A percentile compares a stretch with the other conserved stretches of the same genome.
phyloP scores from a whole-genome alignment of 2,113 vertebrate species.

The Chunga burmeisteri region DNA sequence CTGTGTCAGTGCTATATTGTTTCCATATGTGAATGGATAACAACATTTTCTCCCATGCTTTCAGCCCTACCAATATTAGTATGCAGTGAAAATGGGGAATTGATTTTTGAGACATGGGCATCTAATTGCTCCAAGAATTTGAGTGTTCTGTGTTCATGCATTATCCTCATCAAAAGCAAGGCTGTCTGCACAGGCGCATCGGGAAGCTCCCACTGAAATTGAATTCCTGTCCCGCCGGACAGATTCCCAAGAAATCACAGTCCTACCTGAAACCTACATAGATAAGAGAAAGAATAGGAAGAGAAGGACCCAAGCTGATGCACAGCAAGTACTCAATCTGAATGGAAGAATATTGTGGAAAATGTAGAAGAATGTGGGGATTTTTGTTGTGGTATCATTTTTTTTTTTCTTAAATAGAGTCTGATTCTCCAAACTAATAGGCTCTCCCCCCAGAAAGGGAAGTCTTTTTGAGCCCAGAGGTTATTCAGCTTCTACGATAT shows the following conservation, averaged over 20 bases:
- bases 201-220: background rate
- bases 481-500: background rate
- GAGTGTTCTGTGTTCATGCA: background rate
- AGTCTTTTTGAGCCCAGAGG: background rate
- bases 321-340: background rate
- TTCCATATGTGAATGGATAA: background rate
- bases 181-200: rapidly evolving
- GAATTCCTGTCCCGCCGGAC: background rate
- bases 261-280: background rate
- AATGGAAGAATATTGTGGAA: background rate
- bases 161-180: background rate
- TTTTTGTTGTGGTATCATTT: background rate
- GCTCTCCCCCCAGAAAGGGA: background rate
- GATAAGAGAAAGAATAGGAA: background rate
- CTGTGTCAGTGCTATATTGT: background rate
- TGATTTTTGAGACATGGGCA: background rate
- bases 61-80: background rate
- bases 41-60: background rate
- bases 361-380: background rate
- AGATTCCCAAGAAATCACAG: background rate
- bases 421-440: background rate
- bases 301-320: background rate
- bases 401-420: background rate
- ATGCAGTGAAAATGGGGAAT: background rate
- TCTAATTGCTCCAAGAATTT: background rate